These are phyloP conservation scores for Sialis lutaria DNA, from an alignment of 2,888 invertebrate species.

Conservation along the genomic window DNA sequence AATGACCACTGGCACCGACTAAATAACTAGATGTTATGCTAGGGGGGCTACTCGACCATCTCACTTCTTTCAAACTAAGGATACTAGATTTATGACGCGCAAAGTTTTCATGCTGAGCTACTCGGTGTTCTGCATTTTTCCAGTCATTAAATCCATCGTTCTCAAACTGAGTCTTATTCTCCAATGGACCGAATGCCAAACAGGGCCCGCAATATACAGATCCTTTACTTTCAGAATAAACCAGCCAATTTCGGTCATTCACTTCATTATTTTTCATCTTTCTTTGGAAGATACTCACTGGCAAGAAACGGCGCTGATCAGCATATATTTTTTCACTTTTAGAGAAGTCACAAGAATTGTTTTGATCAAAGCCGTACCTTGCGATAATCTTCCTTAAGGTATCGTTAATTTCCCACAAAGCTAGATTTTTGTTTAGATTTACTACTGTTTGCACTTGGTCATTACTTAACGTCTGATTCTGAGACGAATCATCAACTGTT, in stretches of 20 bases:
- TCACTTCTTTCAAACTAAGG: no score
- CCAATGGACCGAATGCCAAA: conserved; percentile 2
- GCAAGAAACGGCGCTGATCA: no score
- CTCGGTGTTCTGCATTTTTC: conserved; percentile 12
- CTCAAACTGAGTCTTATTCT: conserved; percentile 8
- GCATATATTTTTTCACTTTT: no score
- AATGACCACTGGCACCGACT: no score
- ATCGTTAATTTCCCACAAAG: conserved; percentile 10
- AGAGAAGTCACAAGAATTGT: no score
- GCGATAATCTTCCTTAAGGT: no score
- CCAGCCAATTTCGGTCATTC: background rate
- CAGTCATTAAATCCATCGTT: conserved; percentile 13
- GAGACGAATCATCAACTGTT: conserved; percentile 11
- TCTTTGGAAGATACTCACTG: no score
- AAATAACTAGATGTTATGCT: no score
- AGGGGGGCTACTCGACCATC: no score
- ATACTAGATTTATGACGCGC: conserved; percentile 12
- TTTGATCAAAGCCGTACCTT: no score
- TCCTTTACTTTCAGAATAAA: conserved; percentile 9
- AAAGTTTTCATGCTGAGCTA: conserved; percentile 13
- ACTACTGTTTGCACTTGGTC: conserved; percentile 7
- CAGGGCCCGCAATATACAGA: conserved; percentile 10
- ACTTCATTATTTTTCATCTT: background rate
- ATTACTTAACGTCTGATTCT: conserved; percentile 8
- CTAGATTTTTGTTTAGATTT: conserved; percentile 12